These are phyloP conservation scores for Acleris sparsana DNA, from an alignment of 2,888 invertebrate genomes.

Conservation along the genomic window DNA sequence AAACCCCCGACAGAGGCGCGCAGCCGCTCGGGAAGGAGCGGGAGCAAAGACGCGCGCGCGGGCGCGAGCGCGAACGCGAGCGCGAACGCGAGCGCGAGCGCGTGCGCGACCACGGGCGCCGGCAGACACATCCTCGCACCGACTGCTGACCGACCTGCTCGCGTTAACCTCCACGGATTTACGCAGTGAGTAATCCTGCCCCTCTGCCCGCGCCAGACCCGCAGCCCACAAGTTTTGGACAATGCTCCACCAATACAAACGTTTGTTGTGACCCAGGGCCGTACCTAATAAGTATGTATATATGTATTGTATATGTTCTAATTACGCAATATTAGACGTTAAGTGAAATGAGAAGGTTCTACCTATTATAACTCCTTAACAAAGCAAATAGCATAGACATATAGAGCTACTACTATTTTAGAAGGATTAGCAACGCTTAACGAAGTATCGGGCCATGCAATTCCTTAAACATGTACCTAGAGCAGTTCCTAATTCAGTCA, in stretches of 20 bases:
- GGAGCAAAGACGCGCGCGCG: conserved; percentile 59
- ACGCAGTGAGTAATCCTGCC: conserved; percentile 32
- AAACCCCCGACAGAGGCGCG: conserved; percentile 90
- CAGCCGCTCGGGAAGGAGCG: conserved; percentile 73
- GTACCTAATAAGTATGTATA: no score
- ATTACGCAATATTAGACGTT: no score
- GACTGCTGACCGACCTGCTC: conserved; percentile 33
- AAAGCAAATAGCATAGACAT: no score
- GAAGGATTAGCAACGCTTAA: no score
- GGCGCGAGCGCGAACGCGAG: conserved; percentile 32
- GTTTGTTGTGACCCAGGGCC: no score
- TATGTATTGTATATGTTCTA: no score
- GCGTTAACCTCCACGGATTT: conserved; percentile 39
- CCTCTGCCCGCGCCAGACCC: conserved; percentile 33
- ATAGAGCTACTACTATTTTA: no score
- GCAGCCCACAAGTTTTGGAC: conserved; percentile 31
- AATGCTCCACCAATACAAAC: background rate
- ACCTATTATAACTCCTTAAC: no score
- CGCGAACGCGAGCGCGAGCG: conserved; percentile 30
- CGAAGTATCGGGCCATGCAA: no score
- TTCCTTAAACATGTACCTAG: no score
- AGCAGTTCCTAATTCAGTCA: no score
- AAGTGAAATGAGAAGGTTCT: no score
- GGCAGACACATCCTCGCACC: conserved; percentile 31
- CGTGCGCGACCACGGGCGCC: conserved; percentile 16